These are phyloP conservation scores for Oligia fasciuncula DNA, from an alignment of 2,888 invertebrate genomes.

Conservation along the genomic window DNA sequence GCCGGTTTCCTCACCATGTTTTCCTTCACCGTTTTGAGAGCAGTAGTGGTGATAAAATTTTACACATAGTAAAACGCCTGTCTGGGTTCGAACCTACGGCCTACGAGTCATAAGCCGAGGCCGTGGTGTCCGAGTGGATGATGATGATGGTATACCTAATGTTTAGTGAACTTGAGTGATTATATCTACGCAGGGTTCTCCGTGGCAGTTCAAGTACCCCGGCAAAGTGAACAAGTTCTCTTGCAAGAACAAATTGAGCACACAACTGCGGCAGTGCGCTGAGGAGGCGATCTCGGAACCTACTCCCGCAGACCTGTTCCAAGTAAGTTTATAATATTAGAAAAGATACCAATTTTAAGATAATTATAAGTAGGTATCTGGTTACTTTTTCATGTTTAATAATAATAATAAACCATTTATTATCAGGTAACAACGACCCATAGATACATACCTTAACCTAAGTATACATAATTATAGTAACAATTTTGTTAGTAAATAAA, in stretches of 20 bases:
- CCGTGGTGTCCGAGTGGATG: too few species aligned
- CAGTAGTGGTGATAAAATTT: too few species aligned
- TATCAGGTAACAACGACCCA: too few species aligned
- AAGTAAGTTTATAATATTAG: slow-evolving; percentile 70
- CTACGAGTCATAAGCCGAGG: too few species aligned
- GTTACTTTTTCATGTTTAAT: neutral
- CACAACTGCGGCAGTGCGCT: slow-evolving; percentile 85
- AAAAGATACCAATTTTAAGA: neutral
- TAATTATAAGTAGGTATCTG: neutral
- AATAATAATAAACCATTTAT: too few species aligned
- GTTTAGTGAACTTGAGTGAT: neutral
- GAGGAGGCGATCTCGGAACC: slow-evolving; percentile 87
- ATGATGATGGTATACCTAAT: neutral
- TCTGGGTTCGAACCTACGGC: too few species aligned
- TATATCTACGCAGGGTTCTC: slow-evolving; percentile 80
- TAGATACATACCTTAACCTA: too few species aligned
- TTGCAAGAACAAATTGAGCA: slow-evolving; percentile 87
- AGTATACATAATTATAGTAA: too few species aligned
- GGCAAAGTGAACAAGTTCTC: slow-evolving; percentile 87
- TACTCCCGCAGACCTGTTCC: slow-evolving; percentile 84
- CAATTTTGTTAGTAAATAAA: too few species aligned
- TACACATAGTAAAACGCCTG: too few species aligned
- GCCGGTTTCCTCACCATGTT: too few species aligned
- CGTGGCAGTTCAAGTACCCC: slow-evolving; percentile 88
- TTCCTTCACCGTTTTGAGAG: too few species aligned